Evolutionary conservation across 2,888 invertebrate species (phyloP).

Genomic region (Chymomyza caudatula): DNA sequence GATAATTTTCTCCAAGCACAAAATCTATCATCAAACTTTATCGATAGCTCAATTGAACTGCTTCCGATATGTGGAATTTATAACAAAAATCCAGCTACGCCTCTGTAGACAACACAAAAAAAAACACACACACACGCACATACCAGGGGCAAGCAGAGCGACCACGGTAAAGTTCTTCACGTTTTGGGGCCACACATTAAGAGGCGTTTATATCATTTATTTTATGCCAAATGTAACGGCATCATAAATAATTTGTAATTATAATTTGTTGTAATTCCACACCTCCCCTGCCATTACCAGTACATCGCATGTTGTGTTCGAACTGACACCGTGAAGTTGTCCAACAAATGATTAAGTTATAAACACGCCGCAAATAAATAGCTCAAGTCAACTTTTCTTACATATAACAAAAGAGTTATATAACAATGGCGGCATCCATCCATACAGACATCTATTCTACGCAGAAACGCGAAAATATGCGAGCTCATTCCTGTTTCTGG

Average conservation of each 20-base stretch:
- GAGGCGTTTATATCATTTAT: conserved; percentile 57
- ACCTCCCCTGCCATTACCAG: background rate
- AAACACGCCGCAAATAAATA: conserved; percentile 48
- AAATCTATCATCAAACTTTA: no score
- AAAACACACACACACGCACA: background rate
- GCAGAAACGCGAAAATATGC: conserved; percentile 23
- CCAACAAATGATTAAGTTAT: conserved; percentile 42
- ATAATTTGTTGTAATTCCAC: conserved; percentile 43
- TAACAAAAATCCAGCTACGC: no score
- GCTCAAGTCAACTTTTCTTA: conserved; percentile 49
- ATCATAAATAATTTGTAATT: conserved; percentile 59
- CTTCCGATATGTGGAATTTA: no score
- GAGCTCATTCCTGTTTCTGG: background rate
- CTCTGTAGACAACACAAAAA: background rate
- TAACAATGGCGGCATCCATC: conserved; percentile 36
- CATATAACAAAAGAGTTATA: conserved; percentile 62
- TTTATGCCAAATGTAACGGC: conserved; percentile 41
- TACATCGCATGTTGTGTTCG: background rate
- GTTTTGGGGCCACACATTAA: conserved; percentile 37
- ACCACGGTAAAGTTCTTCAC: conserved; percentile 43
- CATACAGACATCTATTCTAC: background rate
- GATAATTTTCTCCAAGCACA: no score
- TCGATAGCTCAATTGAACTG: no score
- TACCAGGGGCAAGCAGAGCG: conserved; percentile 1
- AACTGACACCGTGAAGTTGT: background rate